Evolutionary conservation across 2,797 vertebrate species (phyloP), one percentile per base, ranked within the genome.

Genomic region (Urosaurus nigricauda): DNA sequence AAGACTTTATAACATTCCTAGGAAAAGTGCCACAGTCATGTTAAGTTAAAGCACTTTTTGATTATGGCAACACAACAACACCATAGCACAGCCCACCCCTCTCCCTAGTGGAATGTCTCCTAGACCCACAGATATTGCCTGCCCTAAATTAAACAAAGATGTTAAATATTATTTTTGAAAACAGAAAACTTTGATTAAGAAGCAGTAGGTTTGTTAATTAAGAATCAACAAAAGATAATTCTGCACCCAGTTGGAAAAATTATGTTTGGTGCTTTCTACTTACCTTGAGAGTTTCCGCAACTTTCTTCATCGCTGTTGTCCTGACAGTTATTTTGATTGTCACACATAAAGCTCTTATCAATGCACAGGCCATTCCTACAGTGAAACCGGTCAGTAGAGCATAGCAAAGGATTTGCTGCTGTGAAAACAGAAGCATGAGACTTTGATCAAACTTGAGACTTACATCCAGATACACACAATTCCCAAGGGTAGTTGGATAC

Each of bases 231-330:
- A 2, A 16, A 47, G 19, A 51, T 19, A 74, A 82, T n/a, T 73
- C 24, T 32, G 24, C 56, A 71, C 26, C 56, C 32, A 40, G 29
- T 13, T 56, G 40, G 68, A 19, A 81, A 86, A 77, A 86, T 17
- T 1, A 32, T 68, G 47, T 40, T 86, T 68, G 58, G 5, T 32
- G 0, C 17, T 37, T 37, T 13, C 53, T 88, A 75, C 96, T 90
- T 98, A 99, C 99, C 98, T 96, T 98, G 98, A 74, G 98, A 98
- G 77, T 96, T 98, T 65, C 98, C 97, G 9, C 99, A 99, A 95
- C 97, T 97, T 91, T 99, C 98, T 90, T 99, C 99, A 0, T 99
- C 98, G 0, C 98, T 99, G 97, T 99, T 99, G 96, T 99, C 99
- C 68, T 98, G 98, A 92, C 99, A 99, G 96, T 99, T 99, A 92